phyloP scores from a whole-genome alignment of 1,140 invertebrate species.

The Centruroides vittatus region DNA sequence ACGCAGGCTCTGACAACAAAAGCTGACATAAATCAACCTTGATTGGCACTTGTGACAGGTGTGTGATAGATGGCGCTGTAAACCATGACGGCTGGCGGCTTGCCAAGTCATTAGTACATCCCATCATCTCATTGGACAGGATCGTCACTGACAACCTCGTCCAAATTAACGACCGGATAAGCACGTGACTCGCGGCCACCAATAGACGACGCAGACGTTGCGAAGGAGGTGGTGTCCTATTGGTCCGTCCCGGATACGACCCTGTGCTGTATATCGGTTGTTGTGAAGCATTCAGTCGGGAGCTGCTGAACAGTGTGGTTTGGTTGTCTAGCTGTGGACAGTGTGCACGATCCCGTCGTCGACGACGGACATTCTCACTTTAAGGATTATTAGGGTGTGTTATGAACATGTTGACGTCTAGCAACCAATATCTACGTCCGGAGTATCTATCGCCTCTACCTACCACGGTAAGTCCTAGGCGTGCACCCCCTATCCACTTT shows the following conservation, averaged over 20 bases:
- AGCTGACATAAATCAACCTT: slow-evolving; percentile 16
- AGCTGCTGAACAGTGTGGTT: too few relatives aligned
- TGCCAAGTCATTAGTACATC: slow-evolving; percentile 9
- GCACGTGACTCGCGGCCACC: neutral
- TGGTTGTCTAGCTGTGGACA: too few relatives aligned
- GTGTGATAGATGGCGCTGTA: slow-evolving; percentile 12
- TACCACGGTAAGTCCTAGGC: slow-evolving; percentile 57
- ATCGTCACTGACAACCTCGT: slow-evolving; percentile 1
- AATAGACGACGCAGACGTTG: neutral
- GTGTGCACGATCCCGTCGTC: too few relatives aligned
- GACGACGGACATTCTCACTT: too few relatives aligned
- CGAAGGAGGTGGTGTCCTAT: too few relatives aligned
- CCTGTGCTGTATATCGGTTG: too few relatives aligned
- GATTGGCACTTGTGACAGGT: slow-evolving; percentile 16
- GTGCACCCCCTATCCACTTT: too few relatives aligned
- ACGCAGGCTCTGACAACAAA: too few relatives aligned
- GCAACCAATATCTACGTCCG: slow-evolving; percentile 83
- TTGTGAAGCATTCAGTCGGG: too few relatives aligned
- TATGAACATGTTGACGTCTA: slow-evolving; percentile 64
- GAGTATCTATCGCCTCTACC: slow-evolving; percentile 82
- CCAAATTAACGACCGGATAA: neutral
- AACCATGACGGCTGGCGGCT: neutral
- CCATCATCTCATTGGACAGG: slow-evolving; percentile 10
- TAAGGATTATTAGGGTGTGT: too few relatives aligned
- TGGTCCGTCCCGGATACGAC: too few relatives aligned